Conservation (phyloP, 2,888 invertebrate species). For the Hemicrepidius hirtus region DNA sequence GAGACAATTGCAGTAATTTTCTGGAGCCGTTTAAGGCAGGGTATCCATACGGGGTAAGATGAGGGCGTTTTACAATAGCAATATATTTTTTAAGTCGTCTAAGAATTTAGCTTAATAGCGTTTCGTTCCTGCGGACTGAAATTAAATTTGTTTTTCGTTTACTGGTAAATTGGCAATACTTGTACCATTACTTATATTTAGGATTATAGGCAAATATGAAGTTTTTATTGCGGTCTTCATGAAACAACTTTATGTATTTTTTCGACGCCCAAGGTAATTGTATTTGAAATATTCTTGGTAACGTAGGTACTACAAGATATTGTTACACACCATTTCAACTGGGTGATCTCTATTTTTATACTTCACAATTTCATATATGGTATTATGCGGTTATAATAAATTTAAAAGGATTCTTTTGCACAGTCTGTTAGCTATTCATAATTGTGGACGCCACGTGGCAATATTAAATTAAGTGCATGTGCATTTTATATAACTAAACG, state of each 20-base stretch:
- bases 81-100: constrained; percentile 68
- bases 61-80: constrained; percentile 62
- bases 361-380: too few species aligned
- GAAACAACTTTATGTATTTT: constrained; percentile 32
- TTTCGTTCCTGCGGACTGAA: constrained; percentile 67
- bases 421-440: too few species aligned
- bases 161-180: constrained; percentile 51
- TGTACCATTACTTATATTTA: constrained; percentile 48
- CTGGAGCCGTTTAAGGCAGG: constrained; percentile 65
- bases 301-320: too few species aligned
- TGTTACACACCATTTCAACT: too few species aligned
- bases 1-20: constrained; percentile 71
- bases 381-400: too few species aligned
- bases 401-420: constrained; percentile 26
- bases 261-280: constrained; percentile 27
- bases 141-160: constrained; percentile 66
- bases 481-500: constrained; percentile 43
- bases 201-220: constrained; percentile 36
- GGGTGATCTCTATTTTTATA: too few species aligned
- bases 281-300: constrained; percentile 22
- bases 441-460: too few species aligned
- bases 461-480: constrained; percentile 47
- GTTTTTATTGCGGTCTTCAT: constrained; percentile 36
- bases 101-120: constrained; percentile 69
- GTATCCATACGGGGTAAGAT: constrained; percentile 57